A percentile compares a stretch with the other conserved stretches of the same genome.
phyloP scores from a whole-genome alignment of 2,888 invertebrate species.

The Ceriagrion tenellum region DNA sequence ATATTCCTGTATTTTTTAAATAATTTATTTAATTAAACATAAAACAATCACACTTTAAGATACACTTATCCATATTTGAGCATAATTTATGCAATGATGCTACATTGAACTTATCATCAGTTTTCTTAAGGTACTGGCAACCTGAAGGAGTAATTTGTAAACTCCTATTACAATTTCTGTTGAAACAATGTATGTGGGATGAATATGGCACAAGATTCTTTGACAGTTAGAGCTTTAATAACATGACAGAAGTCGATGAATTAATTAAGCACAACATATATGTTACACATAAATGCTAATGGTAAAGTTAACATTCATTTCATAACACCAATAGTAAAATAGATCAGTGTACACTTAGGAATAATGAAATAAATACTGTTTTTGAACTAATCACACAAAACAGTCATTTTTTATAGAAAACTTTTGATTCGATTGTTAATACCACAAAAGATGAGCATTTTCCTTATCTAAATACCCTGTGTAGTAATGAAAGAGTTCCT shows the following conservation, averaged over 20 bases:
- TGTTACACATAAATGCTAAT: neutral
- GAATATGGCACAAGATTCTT: neutral
- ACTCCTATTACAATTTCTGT: neutral
- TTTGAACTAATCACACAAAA: slow-evolving; percentile 43
- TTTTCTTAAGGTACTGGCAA: neutral
- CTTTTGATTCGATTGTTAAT: neutral
- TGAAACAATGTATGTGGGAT: neutral
- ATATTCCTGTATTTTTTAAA: neutral
- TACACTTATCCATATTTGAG: neutral
- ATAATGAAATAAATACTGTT: slow-evolving; percentile 34
- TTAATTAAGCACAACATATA: neutral
- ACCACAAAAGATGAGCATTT: neutral
- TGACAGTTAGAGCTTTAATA: neutral
- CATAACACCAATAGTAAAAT: slow-evolving; percentile 38
- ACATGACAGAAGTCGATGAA: neutral
- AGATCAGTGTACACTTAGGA: neutral
- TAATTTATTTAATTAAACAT: neutral
- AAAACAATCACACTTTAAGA: neutral
- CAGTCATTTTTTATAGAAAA: neutral
- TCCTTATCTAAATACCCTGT: neutral
- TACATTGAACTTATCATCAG: neutral
- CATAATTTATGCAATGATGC: neutral
- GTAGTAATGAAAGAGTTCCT: neutral
- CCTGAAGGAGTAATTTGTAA: neutral
- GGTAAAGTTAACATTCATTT: neutral